Percentiles rank a stretch among this genome's conserved stretches.
Conservation (phyloP, 2,797 vertebrate genomes). For the Sebastes hubbsi region DNA sequence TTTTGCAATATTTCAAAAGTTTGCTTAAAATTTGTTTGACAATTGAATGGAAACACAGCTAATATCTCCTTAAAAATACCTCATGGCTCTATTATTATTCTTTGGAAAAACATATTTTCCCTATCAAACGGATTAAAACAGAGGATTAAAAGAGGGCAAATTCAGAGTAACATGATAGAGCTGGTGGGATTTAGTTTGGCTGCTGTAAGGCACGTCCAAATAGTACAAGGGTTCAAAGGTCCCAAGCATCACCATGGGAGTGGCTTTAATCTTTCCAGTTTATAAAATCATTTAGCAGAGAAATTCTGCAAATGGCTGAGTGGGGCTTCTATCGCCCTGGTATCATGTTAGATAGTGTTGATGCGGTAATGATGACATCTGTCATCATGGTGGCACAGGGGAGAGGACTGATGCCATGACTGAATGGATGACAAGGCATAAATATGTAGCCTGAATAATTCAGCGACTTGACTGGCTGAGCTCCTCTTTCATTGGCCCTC, state of each 20-base stretch:
- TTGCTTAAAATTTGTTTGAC: too few species aligned
- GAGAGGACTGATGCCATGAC: neutral
- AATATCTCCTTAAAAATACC: neutral
- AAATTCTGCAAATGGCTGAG: neutral
- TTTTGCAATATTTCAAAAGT: too few species aligned
- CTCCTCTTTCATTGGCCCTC: constrained; percentile 18
- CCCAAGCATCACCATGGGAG: neutral
- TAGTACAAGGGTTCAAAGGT: constrained; percentile 4
- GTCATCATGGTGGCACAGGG: neutral
- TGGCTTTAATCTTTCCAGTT: neutral
- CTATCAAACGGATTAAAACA: neutral
- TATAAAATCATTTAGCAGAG: neutral
- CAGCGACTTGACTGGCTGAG: constrained; percentile 13
- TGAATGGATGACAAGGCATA: constrained; percentile 51
- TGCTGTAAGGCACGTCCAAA: neutral
- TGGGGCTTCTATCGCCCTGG: neutral
- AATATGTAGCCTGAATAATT: constrained; percentile 57
- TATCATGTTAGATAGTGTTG: neutral
- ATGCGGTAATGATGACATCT: neutral
- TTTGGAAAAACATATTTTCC: neutral
- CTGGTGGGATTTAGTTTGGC: neutral
- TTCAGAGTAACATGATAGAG: neutral
- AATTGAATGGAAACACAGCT: too few species aligned
- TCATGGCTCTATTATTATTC: neutral
- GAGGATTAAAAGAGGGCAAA: neutral